phyloP scores from a whole-genome alignment of 1,140 invertebrate species.

The Grapholita molesta region DNA sequence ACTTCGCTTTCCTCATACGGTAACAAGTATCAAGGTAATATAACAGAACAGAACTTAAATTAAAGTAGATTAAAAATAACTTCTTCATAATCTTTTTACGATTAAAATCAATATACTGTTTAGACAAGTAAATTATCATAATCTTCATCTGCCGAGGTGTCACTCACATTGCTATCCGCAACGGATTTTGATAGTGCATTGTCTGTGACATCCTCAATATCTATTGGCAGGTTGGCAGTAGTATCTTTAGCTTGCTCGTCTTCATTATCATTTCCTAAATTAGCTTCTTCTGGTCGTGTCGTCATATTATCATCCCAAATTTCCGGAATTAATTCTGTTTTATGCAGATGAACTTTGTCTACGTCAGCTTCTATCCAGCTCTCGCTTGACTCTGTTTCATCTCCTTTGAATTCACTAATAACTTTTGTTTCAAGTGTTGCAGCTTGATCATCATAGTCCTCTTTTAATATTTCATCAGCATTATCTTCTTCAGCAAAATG shows the following conservation, averaged over 20 bases:
- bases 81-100: not conserved
- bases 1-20: not conserved
- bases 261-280: not conserved
- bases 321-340: not conserved
- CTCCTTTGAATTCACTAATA: not conserved
- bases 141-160: not conserved
- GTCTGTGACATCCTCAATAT: not conserved
- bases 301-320: not conserved
- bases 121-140: conserved; percentile 18
- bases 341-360: not conserved
- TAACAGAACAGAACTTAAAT: not conserved
- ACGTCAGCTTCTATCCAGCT: not conserved
- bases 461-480: not conserved
- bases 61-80: not conserved
- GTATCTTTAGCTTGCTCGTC: not conserved
- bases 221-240: not conserved
- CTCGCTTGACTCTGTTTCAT: not conserved
- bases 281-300: not conserved
- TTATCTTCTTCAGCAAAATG: not conserved
- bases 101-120: not conserved
- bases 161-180: too few species aligned
- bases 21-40: not conserved
- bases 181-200: too few species aligned
- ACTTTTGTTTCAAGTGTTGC: not conserved
- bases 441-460: not conserved